A percentile compares a stretch with the other conserved stretches of the same genome.
Evolutionary conservation across 2,113 vertebrate genomes (phyloP).

Genomic region (Caranx melampygus): DNA sequence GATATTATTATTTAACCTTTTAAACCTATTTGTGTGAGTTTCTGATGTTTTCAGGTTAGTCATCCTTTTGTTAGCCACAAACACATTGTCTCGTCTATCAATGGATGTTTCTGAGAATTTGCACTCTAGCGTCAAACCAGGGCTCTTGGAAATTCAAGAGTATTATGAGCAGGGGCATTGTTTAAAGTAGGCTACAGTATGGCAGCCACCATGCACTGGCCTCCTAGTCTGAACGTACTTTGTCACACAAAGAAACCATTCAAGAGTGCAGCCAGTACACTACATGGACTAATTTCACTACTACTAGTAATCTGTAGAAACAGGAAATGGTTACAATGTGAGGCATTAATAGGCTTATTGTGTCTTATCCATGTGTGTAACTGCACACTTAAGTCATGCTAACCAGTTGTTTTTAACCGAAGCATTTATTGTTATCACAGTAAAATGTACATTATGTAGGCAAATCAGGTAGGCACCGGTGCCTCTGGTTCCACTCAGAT

Average conservation of each 20-base stretch:
- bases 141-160: constrained; percentile 41
- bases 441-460: neutral
- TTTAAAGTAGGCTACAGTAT: constrained; percentile 50
- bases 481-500: constrained; percentile 18
- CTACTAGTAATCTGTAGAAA: constrained; percentile 36
- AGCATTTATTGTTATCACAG: constrained; percentile 12
- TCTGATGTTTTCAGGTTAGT: constrained; percentile 18
- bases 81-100: constrained; percentile 4
- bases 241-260: constrained; percentile 60
- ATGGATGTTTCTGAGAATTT: constrained; percentile 52
- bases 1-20: constrained; percentile 13
- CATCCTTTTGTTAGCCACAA: constrained; percentile 17
- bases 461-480: constrained; percentile 19
- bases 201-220: constrained; percentile 51
- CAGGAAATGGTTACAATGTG: constrained; percentile 31
- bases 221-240: constrained; percentile 57
- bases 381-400: constrained; percentile 11
- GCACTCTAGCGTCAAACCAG: constrained; percentile 53
- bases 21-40: constrained; percentile 9
- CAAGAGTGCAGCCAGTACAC: constrained; percentile 21
- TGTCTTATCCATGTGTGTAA: constrained; percentile 18
- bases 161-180: constrained; percentile 50
- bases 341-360: constrained; percentile 42
- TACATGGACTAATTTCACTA: constrained; percentile 29
- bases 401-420: constrained; percentile 17